These are phyloP conservation scores for Bufo bufo DNA, from an alignment of 2,113 vertebrate species.

Conservation along the genomic window DNA sequence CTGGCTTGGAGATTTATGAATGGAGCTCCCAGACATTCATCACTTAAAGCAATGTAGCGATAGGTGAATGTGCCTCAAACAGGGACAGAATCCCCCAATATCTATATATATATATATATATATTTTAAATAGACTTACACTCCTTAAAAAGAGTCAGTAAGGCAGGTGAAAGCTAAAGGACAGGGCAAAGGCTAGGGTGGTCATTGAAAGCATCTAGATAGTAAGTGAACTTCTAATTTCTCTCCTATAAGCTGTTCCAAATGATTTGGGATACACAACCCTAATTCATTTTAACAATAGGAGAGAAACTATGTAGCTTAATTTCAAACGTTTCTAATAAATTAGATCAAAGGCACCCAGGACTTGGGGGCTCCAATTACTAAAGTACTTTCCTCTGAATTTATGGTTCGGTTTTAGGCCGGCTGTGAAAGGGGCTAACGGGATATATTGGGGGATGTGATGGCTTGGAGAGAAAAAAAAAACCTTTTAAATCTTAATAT, in stretches of 20 bases:
- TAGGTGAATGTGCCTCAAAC: slow-evolving; percentile 35
- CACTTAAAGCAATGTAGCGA: slow-evolving; percentile 25
- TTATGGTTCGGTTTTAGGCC: slow-evolving; percentile 54
- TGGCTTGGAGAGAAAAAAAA: slow-evolving; percentile 7
- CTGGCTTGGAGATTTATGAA: slow-evolving; percentile 44
- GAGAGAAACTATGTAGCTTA: slow-evolving; percentile 57
- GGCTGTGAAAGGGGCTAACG: slow-evolving; percentile 55
- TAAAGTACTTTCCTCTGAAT: slow-evolving; percentile 55
- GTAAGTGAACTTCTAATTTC: slow-evolving; percentile 40
- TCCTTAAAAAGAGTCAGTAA: background rate
- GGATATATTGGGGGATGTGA: slow-evolving; percentile 56
- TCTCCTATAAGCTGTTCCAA: slow-evolving; percentile 51
- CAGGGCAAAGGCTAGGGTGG: slow-evolving; percentile 10
- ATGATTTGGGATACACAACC: slow-evolving; percentile 55
- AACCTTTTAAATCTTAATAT: slow-evolving; percentile 53
- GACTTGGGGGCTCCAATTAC: slow-evolving; percentile 55
- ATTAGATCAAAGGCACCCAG: slow-evolving; percentile 53
- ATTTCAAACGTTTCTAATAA: slow-evolving; percentile 57
- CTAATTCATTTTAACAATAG: slow-evolving; percentile 59
- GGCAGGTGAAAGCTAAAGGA: slow-evolving; percentile 8
- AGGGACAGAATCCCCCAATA: slow-evolving; percentile 33
- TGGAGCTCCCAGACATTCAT: slow-evolving; percentile 46
- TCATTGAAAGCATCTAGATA: slow-evolving; percentile 50
- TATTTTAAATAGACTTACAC: background rate
- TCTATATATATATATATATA: too few relatives aligned